Evolutionary conservation across 2,888 invertebrate genomes (phyloP).

Genomic region (Aphelenchoides bicaudatus): DNA sequence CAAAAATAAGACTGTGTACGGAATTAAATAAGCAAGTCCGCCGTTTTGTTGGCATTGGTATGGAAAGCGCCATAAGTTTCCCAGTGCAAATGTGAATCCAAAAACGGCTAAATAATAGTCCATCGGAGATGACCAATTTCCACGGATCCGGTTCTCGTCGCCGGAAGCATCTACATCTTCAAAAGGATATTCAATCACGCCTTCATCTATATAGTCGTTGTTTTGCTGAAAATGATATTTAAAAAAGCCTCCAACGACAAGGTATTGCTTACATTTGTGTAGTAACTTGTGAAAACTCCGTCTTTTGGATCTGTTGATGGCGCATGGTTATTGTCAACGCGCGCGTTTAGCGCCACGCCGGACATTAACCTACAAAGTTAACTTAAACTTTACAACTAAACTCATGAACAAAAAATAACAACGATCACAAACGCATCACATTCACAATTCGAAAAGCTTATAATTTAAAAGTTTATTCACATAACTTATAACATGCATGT

Average conservation of each 20-base stretch:
- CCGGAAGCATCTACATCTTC: constrained; percentile 59
- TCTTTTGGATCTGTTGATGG: not conserved
- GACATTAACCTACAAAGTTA: constrained; percentile 6
- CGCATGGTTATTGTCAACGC: not conserved
- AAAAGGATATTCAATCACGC: constrained; percentile 60
- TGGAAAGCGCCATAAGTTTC: constrained; percentile 71
- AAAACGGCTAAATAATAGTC: constrained; percentile 67
- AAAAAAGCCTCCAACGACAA: too few relatives aligned
- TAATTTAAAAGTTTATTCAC: too few relatives aligned
- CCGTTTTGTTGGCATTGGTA: constrained; percentile 62
- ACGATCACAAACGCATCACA: too few relatives aligned
- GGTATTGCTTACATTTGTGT: not conserved
- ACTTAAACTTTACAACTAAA: too few relatives aligned
- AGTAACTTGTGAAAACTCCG: not conserved
- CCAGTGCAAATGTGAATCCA: constrained; percentile 62
- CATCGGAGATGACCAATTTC: constrained; percentile 64
- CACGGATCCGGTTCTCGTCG: constrained; percentile 63
- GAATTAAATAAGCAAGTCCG: constrained; percentile 72
- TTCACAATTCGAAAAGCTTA: too few relatives aligned
- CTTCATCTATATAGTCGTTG: constrained; percentile 46
- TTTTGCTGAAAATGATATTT: constrained; percentile 16
- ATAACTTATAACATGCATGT: too few relatives aligned
- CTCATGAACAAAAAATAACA: too few relatives aligned
- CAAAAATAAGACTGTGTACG: constrained; percentile 74
- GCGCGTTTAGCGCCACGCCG: constrained; percentile 4